Evolutionary conservation across 2,113 vertebrate genomes (phyloP).

Genomic region (Scomber colias): DNA sequence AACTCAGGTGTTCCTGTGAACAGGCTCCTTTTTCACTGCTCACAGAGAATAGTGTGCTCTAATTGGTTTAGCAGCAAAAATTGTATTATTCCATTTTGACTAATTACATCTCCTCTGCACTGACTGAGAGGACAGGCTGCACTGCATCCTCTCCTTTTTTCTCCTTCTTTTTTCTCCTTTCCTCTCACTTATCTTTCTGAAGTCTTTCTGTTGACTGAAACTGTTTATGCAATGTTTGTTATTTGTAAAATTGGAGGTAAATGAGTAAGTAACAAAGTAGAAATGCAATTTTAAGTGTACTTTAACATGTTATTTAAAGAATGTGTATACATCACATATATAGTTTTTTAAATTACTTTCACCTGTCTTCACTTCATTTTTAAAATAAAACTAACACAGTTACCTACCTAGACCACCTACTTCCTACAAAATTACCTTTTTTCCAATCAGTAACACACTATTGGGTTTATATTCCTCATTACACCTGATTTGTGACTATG

Average conservation of each 20-base stretch:
- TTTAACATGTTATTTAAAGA: no score
- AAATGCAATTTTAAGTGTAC: background rate
- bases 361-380: no score
- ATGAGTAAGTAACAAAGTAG: background rate
- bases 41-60: conserved; percentile 50
- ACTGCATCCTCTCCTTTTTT: conserved; percentile 20
- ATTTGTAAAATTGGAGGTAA: conserved; percentile 20
- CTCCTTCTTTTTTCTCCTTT: conserved; percentile 22
- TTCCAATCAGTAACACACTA: conserved; percentile 1
- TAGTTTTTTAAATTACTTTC: background rate
- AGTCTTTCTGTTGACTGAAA: conserved; percentile 25
- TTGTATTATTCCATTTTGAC: conserved; percentile 76
- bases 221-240: conserved; percentile 53
- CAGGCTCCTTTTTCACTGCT: conserved; percentile 62
- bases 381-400: background rate
- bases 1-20: conserved; percentile 76
- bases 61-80: conserved; percentile 80
- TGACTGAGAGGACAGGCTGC: conserved; percentile 32
- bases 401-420: background rate
- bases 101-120: conserved; percentile 73
- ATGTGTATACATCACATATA: no score
- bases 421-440: background rate
- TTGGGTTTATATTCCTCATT: background rate
- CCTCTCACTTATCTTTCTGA: conserved; percentile 32
- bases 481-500: background rate